Evolutionary conservation across 2,888 invertebrate genomes (phyloP), one percentile per base, ranked within the genome.

Genomic region (Gibbula magus): DNA sequence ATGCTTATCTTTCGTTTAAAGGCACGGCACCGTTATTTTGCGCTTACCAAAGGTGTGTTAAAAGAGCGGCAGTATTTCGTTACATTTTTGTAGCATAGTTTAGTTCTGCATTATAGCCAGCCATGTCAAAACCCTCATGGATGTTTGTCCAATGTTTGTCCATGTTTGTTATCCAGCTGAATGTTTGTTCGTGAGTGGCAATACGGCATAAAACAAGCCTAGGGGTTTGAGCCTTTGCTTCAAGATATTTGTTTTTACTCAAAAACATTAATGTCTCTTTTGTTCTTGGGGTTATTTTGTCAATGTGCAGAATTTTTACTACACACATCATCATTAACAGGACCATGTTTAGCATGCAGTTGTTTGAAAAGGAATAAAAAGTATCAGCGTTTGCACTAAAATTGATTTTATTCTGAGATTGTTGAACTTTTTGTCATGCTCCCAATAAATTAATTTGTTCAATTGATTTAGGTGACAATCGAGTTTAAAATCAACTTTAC

Each of bases 201-300:
- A 20, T 25, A 29, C 25, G 29, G 29, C 29, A 25, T 16, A 20
- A 61, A 25, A 61, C 61, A 61, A 61, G 61, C 61, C 29, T 61
- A 29, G 18, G n/a, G 29, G 61, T 25, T 25, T 61, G 25, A 61
- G 29, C 61, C 29, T 61, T 29, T 29, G 61, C 61, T 61, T 13
- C 25, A 13, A 16, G 29, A 61, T n/a, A 25, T 61, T 61, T 61
- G 61, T 61, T 22, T 29, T 29, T 8, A 20, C 16, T 22, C 25
- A 61, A 61, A 61, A 61, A 61, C 61, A 61, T 61, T 61, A 61
- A 61, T 61, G 61, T 25, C 29, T 61, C 61, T 61, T 61, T 61
- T 61, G 61, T 61, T 61, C 61, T 61, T 61, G 25, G 29, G 61
- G 61, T 61, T 61, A 61, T 61, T 61, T 61, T 29, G 29, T 61